Conservation (phyloP, 2,888 invertebrate genomes). For the Pterostichus madidus region DNA sequence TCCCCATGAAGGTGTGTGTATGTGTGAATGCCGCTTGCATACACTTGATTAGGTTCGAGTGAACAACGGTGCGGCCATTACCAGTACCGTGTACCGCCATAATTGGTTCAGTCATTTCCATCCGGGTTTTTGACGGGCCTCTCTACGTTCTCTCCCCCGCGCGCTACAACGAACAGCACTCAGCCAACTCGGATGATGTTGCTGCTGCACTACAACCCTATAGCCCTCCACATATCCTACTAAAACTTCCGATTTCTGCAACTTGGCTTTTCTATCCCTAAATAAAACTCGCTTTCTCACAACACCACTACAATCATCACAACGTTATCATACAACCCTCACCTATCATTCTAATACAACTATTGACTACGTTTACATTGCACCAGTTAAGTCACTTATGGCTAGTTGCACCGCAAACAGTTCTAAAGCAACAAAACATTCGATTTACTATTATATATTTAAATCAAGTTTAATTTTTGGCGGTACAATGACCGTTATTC, state of each 20-base stretch:
- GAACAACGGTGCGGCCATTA: conserved; percentile 62
- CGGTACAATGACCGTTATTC: no score
- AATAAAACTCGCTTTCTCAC: conserved; percentile 24
- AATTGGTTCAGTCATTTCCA: conserved; percentile 64
- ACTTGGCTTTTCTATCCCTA: conserved; percentile 45
- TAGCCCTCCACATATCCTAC: conserved; percentile 43
- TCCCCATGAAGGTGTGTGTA: background rate
- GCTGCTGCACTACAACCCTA: conserved; percentile 2
- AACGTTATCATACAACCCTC: background rate
- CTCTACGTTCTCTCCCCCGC: conserved; percentile 7
- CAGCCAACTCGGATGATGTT: conserved; percentile 1
- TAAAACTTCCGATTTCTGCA: conserved; percentile 46
- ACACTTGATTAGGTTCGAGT: conserved; percentile 63
- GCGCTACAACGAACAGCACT: conserved; percentile 55
- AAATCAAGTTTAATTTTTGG: no score
- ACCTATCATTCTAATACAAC: no score
- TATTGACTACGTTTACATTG: no score
- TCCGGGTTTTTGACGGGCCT: conserved; percentile 62
- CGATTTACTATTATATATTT: no score
- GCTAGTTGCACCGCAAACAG: no score
- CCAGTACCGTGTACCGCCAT: conserved; percentile 59
- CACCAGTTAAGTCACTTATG: no score
- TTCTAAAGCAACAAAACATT: no score
- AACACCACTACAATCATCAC: conserved; percentile 25
- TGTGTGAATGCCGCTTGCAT: conserved; percentile 29